Conservation (phyloP, 2,888 invertebrate species). For the Protula sp. region DNA sequence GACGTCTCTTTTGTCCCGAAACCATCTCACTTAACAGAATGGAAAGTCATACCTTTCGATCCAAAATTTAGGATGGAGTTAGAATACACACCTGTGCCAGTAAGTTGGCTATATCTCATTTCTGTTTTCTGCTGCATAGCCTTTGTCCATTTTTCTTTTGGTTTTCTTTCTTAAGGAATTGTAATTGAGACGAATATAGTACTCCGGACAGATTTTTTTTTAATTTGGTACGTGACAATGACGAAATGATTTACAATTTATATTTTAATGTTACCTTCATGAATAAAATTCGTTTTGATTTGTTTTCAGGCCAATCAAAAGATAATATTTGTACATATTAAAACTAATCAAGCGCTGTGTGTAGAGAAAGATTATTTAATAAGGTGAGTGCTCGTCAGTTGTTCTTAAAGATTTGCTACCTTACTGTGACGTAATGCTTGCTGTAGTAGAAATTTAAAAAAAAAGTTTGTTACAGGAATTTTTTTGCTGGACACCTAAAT, state of each 20-base stretch:
- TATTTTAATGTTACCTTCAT: no score
- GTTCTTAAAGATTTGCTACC: no score
- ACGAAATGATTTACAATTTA: no score
- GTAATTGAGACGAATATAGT: no score
- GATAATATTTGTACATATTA: constrained; percentile 42
- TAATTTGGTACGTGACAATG: no score
- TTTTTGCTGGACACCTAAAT: no score
- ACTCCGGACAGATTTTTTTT: no score
- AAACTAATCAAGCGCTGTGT: constrained; percentile 45
- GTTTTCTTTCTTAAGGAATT: background rate
- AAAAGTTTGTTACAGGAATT: no score
- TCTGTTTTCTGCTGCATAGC: background rate
- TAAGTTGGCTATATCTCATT: constrained; percentile 19
- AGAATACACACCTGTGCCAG: constrained; percentile 43
- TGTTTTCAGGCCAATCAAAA: constrained; percentile 47
- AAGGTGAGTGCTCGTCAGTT: no score
- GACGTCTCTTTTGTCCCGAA: constrained; percentile 38
- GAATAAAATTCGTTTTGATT: no score
- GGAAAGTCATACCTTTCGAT: constrained; percentile 43
- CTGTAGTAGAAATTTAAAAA: no score
- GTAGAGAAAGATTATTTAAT: constrained; percentile 38
- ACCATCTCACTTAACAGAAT: constrained; percentile 40
- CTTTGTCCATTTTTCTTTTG: constrained; percentile 7
- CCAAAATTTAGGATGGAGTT: constrained; percentile 47
- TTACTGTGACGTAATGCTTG: no score